Evolutionary conservation across 2,888 invertebrate genomes (phyloP).

Genomic region (Sinhomidia bicolor): DNA sequence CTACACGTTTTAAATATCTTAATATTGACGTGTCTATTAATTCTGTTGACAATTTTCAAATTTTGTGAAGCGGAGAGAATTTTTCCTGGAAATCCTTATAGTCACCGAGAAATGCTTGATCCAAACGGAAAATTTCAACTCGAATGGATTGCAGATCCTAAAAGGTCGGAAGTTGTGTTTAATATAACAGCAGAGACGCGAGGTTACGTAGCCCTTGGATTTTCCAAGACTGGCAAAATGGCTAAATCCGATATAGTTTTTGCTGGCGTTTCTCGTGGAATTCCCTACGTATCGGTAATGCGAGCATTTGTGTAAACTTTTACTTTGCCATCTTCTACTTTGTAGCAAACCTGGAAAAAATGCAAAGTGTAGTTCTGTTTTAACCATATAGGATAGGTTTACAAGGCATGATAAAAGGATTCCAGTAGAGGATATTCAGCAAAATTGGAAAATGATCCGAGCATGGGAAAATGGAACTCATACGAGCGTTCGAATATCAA

Average conservation of each 20-base stretch:
- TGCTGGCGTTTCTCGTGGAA: slow-evolving; percentile 40
- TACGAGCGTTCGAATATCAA: slow-evolving; percentile 43
- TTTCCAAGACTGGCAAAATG: slow-evolving; percentile 62
- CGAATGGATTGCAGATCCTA: slow-evolving; percentile 57
- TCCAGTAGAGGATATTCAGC: slow-evolving; percentile 53
- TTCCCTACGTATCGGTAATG: slow-evolving; percentile 55
- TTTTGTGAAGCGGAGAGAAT: slow-evolving; percentile 24
- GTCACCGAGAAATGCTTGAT: slow-evolving; percentile 41
- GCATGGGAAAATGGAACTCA: slow-evolving; percentile 63
- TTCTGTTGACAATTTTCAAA: background rate
- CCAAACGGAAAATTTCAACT: slow-evolving; percentile 48
- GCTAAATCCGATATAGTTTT: slow-evolving; percentile 45
- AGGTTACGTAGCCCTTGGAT: slow-evolving; percentile 54
- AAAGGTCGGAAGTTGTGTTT: slow-evolving; percentile 34
- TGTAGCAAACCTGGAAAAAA: too few species aligned
- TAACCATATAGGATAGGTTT: slow-evolving; percentile 47
- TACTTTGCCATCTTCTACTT: too few species aligned
- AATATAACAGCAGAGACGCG: slow-evolving; percentile 60
- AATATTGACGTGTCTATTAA: too few species aligned
- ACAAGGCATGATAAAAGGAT: slow-evolving; percentile 33
- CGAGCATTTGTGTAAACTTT: too few species aligned
- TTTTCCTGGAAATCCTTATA: slow-evolving; percentile 56
- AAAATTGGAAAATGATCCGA: slow-evolving; percentile 52
- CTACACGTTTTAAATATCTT: too few species aligned
- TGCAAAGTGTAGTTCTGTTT: background rate